Conservation (phyloP, 2,888 invertebrate genomes). For the Galerucella pusilla region DNA sequence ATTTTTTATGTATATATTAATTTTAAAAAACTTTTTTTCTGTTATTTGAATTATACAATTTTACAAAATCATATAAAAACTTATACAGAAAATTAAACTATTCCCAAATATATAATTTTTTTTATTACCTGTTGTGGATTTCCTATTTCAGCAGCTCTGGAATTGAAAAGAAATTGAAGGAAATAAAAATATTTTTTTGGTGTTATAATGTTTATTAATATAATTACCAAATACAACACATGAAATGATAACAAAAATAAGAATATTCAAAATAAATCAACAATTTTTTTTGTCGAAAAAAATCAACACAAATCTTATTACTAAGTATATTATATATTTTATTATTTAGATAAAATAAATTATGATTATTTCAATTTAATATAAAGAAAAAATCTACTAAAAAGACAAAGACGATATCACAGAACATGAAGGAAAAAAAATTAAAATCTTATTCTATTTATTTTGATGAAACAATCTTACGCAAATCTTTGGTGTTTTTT, state of each 20-base stretch:
- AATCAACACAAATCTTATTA: neutral
- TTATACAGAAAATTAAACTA: neutral
- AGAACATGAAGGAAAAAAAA: constrained; percentile 16
- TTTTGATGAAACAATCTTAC: constrained; percentile 1
- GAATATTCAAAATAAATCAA: neutral
- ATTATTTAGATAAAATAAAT: neutral
- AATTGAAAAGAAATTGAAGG: neutral
- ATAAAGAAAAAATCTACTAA: neutral
- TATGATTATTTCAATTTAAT: neutral
- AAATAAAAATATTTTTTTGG: neutral
- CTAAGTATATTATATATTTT: neutral
- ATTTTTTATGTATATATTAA: constrained; percentile 8
- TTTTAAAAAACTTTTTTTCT: neutral
- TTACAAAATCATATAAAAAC: neutral
- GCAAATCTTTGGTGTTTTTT: constrained; percentile 12
- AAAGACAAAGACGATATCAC: constrained; percentile 12
- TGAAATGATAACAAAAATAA: neutral
- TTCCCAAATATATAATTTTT: neutral
- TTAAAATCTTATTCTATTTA: neutral
- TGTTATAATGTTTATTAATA: neutral
- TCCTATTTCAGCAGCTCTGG: neutral
- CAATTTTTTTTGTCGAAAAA: neutral
- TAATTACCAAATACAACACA: neutral
- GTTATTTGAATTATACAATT: neutral
- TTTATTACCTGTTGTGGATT: neutral